Percentiles rank a stretch among this genome's conserved stretches.
Evolutionary conservation across 2,113 vertebrate genomes (phyloP).

Genomic region (Takifugu bimaculatus): DNA sequence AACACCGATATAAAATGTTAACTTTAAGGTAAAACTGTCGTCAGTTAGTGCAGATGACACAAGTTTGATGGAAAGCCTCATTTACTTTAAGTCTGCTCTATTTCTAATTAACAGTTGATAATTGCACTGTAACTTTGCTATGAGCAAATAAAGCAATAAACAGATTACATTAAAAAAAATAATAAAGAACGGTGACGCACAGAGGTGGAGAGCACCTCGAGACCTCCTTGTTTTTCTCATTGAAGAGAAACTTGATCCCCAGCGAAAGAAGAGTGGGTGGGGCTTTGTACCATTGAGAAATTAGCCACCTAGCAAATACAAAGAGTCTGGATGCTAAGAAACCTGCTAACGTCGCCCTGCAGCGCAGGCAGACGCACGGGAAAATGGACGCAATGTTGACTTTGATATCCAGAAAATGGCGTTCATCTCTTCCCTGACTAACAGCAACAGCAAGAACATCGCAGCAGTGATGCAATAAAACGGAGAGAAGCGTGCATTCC

Average conservation of each 20-base stretch:
- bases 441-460: too few species aligned
- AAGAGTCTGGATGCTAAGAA: background rate
- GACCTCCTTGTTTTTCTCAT: constrained; percentile 74
- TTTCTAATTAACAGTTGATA: too few species aligned
- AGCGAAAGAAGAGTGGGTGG: background rate
- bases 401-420: constrained; percentile 70
- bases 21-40: too few species aligned
- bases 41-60: too few species aligned
- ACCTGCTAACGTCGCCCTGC: background rate
- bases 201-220: background rate
- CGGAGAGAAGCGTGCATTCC: too few species aligned
- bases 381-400: constrained; percentile 24
- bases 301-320: too few species aligned
- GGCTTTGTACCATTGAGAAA: too few species aligned
- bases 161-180: background rate
- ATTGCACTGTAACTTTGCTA: background rate
- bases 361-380: too few species aligned
- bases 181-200: constrained; percentile 3
- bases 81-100: too few species aligned
- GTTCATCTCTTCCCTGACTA: constrained; percentile 35
- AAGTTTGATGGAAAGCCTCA: too few species aligned
- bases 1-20: too few species aligned
- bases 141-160: background rate
- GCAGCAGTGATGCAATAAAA: too few species aligned
- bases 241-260: constrained; percentile 49